Conservation (phyloP, 2,113 vertebrate genomes). For the Ciconia maguari region DNA sequence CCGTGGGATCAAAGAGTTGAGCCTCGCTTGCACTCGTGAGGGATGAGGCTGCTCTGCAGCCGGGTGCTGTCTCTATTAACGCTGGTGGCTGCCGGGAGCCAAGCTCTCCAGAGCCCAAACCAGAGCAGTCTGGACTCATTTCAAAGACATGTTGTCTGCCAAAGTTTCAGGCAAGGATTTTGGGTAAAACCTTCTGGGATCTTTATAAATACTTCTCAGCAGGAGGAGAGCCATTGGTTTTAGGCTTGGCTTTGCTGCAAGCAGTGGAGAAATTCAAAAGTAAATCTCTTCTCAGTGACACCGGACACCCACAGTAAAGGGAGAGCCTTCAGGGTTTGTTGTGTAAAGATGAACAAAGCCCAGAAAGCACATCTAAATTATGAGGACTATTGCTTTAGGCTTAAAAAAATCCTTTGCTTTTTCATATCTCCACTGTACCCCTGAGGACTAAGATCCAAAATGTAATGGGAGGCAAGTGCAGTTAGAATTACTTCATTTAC, state of each 20-base stretch:
- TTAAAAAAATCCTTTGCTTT: neutral
- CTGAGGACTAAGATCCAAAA: neutral
- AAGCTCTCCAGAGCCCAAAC: neutral
- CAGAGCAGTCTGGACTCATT: neutral
- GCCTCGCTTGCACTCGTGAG: accelerated
- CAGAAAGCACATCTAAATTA: neutral
- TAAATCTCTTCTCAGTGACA: neutral
- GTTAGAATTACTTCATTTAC: neutral
- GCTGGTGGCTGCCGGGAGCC: accelerated
- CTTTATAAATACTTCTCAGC: neutral
- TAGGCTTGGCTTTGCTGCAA: neutral
- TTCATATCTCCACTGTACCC: neutral
- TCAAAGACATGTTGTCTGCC: neutral
- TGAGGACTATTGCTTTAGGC: neutral
- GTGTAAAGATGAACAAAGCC: neutral
- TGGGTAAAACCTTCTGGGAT: neutral
- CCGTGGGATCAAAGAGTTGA: neutral
- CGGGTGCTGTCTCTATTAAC: accelerated
- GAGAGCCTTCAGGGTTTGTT: neutral
- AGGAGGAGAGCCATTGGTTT: neutral
- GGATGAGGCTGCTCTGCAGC: neutral
- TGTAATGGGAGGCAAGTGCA: neutral
- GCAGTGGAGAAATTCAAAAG: neutral
- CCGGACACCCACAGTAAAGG: neutral
- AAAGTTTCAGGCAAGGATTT: neutral